Base-by-base conservation (phyloP, 2,113 vertebrate genomes). In the Aptenodytes patagonicus region DNA sequence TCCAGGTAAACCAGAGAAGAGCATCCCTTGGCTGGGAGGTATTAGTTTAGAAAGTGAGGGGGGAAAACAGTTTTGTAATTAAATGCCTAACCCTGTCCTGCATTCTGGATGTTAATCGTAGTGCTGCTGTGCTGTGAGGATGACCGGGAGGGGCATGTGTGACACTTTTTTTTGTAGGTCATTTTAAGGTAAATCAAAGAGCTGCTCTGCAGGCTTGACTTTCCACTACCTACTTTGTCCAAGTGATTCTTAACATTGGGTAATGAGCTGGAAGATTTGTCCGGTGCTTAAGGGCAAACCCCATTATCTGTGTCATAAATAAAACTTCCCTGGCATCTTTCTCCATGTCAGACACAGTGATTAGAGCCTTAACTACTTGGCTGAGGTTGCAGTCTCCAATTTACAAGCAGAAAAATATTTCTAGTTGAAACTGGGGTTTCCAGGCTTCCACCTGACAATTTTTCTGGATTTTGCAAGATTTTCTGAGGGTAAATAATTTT, bases 181-280 rank as follows among this genome's bases (percentile, higher is more conserved):
- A 29, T 20, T 52, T 80, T 57, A 73, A 83, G 62, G 68, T 69
- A 52, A 78, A 90, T 84, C 36, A 51, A 22, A 34, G 73, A 71
- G 49, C 69, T 83, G 32, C 79, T 94, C 73, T 82, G 38, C 49
- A 58, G 47, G 44, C 28, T 89, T 8, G 3, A 24, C 42, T 89
- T 94, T 58, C 51, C 26, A 32, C 29, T 16, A 32, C n/a, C 66
- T 54, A 12, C 77, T 90, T 95, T 96, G 12, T 84, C 65, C 38
- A 32, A 76, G 38, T 24, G 52, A 60, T 87, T 47, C 68, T 91
- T 84, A 32, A 46, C 5, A 0, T 1, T 58, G 77, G 61, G 65
- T 95, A 95, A 94, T 87, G 84, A 89, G 60, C 82, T 90, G 87
- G 81, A 80, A 94, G 76, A 65, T 87, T 92, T 89, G 47, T 62